Evolutionary conservation across 1,140 invertebrate genomes (phyloP), one percentile per base, ranked within the genome.

Genomic region (Orius insidiosus): DNA sequence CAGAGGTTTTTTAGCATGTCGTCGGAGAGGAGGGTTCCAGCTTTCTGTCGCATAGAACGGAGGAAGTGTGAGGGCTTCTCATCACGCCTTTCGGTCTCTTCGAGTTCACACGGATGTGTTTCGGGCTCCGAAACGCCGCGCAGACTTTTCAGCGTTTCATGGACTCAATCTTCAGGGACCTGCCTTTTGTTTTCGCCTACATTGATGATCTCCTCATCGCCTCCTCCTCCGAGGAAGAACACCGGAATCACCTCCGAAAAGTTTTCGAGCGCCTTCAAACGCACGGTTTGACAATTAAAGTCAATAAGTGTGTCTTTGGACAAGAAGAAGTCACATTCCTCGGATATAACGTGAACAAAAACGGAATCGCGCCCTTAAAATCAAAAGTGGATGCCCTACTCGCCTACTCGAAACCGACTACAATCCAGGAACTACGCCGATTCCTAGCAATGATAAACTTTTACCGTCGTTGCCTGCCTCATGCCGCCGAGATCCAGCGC

Each of bases 121-220:
- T 69, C 36, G 65, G 67, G n/a, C 51, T 71, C 1, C 49, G 50
- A 8, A 67, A 66, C 52, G 63, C 65, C 6, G 56, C 59, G 1
- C 60, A 65, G 35, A 61, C 61, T 0, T 68, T 68, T 50, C 61
- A 66, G 47, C 46, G 66, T 6, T 53, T 62, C 5, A 66, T 70
- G 45, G 57, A 64, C 42, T 14, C 51, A 0, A 54, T 66, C 0
- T 49, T 66, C 5, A 2, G 47, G 7, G 58, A 54, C 9, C 1
- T 48, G 18, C 30, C 47, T 3, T 47, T 40, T 15, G 4, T 38
- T 30, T 48, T 54, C 11, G 49, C 44, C 2, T 61, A 58, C 37
- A 14, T 61, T 0, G 58, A 60, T 31, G 55, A 61, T 24, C 48
- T 59, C 9, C 42, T 59, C 1, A 33, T 59, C 6, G 48, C 49